Evolutionary conservation across 2,888 invertebrate genomes (phyloP), one percentile per base, ranked within the genome.

Genomic region (Eupsilia transversa): DNA sequence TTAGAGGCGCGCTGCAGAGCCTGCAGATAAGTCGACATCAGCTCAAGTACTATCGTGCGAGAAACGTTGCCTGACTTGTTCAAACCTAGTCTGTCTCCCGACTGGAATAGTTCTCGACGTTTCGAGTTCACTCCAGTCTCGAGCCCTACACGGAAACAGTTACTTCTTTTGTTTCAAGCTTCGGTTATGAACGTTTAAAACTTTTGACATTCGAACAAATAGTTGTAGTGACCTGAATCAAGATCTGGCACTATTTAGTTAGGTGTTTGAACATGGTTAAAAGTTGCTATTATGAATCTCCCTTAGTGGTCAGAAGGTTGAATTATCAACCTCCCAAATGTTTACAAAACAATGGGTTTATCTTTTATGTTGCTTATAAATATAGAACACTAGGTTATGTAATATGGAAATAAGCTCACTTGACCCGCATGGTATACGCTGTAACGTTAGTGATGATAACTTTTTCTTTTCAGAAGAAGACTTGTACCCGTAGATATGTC

Each of bases 11-110:
- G 71, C 41, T 41, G 52, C 71, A 65, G n/a, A 35, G 65, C 65
- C 82, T 86, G 84, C 83, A 90, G 89, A 89, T 89, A 90, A 91
- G 90, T 85, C 87, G 84, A 88, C 87, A 88, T 84, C 86, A 82
- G 80, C 86, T 88, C 78, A 76, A 89, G 91, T 81, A 88, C 89
- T 88, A 85, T 87, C 85, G 86, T 85, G 82, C 80, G 82, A 83
- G 86, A 75, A 86, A 88, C 86, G 88, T 85, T 81, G 81, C 72
- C 81, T 70, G 87, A 89, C 89, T 84, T 88, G 87, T 86, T 85
- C 86, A 89, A 85, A 86, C 80, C 65, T 77, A 86, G 86, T 84
- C 88, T 86, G 86, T 85, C 86, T 87, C 84, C 82, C 85, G 83
- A 83, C 87, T 86, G 83, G 81, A 88, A 87, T 84, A 89, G 84